A percentile compares a stretch with the other conserved stretches of the same genome.
Evolutionary conservation across 2,113 vertebrate species (phyloP).

Genomic region (Brachyhypopomus occidentalis): DNA sequence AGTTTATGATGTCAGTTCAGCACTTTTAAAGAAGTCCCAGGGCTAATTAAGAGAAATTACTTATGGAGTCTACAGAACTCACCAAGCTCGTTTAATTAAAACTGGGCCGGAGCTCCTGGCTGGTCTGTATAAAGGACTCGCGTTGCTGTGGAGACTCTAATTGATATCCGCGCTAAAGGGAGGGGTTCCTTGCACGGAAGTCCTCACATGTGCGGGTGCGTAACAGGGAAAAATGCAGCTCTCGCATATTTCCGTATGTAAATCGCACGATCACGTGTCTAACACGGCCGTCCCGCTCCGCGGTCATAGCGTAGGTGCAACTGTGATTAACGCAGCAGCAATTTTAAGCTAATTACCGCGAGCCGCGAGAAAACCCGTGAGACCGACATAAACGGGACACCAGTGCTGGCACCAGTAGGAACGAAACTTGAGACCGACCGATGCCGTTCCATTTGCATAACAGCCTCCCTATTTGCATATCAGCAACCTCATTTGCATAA

Average conservation of each 20-base stretch:
- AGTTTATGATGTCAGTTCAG: slow-evolving; percentile 35
- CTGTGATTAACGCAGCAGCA: slow-evolving; percentile 3
- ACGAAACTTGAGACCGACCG: background rate
- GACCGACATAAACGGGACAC: slow-evolving; percentile 22
- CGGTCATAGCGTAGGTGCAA: no score
- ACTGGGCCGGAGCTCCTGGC: slow-evolving; percentile 34
- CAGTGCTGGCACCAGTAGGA: slow-evolving; percentile 10
- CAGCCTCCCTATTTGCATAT: no score
- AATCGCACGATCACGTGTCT: no score
- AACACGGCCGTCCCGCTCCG: no score
- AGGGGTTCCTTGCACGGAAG: background rate
- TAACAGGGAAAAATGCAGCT: no score
- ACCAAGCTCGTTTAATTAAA: slow-evolving; percentile 55
- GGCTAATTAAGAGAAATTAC: slow-evolving; percentile 58
- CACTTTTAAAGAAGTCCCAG: slow-evolving; percentile 48
- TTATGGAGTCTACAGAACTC: slow-evolving; percentile 41
- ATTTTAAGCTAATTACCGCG: slow-evolving; percentile 22
- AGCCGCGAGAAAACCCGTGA: slow-evolving; percentile 9
- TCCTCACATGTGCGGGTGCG: background rate
- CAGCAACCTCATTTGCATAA: background rate
- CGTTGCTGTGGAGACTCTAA: slow-evolving; percentile 39
- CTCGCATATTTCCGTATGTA: no score
- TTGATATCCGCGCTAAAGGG: slow-evolving; percentile 33
- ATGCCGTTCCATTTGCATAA: no score
- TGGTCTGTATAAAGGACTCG: slow-evolving; percentile 41